Conservation (phyloP, 2,113 vertebrate genomes). For the Scytalopus superciliaris region DNA sequence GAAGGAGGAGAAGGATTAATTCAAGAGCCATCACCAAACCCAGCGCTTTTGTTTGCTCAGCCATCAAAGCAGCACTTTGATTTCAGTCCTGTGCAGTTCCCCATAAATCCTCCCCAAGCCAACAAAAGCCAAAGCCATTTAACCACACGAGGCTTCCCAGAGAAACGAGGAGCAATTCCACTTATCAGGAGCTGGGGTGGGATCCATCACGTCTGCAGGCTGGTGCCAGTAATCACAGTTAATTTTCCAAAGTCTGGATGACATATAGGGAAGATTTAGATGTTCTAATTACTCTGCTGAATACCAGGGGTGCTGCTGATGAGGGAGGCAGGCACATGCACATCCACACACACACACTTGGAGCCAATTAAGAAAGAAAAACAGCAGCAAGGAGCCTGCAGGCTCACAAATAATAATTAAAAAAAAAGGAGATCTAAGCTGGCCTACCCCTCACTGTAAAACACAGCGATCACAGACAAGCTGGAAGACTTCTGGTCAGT, state of each 20-base stretch:
- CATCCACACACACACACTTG: not conserved
- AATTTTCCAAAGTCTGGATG: conserved; percentile 22
- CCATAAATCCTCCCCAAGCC: not conserved
- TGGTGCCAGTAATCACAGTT: conserved; percentile 20
- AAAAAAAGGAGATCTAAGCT: not conserved
- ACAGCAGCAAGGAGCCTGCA: not conserved
- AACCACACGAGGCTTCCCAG: not conserved
- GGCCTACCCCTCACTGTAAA: not conserved
- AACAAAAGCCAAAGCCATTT: not conserved
- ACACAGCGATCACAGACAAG: not conserved
- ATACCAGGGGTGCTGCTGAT: conserved; percentile 48
- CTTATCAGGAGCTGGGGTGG: not conserved
- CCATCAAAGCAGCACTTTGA: not conserved
- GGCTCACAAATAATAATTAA: not conserved
- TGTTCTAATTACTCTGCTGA: conserved; percentile 55
- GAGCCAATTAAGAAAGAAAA: conserved; percentile 48
- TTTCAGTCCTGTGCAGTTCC: not conserved
- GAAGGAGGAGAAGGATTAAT: not conserved
- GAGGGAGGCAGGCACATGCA: conserved; percentile 51
- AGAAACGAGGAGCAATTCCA: not conserved
- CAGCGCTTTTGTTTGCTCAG: not conserved
- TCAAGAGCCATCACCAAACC: not conserved
- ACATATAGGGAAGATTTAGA: conserved; percentile 45
- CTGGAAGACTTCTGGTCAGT: not conserved
- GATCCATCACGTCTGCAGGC: not conserved